A percentile compares a stretch with the other conserved stretches of the same genome.
These are phyloP conservation scores for Ephydatia muelleri DNA, from an alignment of 37 sponge, comb jelly and placozoan genomes.

Conservation along the genomic window DNA sequence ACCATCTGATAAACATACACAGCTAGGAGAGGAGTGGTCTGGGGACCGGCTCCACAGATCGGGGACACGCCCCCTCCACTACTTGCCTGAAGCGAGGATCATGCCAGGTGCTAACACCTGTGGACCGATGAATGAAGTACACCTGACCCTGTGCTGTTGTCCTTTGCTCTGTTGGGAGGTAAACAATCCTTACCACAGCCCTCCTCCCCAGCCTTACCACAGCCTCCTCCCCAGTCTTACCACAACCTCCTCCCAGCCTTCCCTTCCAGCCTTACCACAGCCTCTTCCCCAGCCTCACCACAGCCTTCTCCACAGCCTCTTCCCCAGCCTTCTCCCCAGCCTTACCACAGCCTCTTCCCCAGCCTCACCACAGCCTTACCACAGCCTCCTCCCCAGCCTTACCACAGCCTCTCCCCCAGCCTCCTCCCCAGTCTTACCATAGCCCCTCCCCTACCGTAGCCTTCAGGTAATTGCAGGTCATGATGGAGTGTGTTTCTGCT, in stretches of 20 bases:
- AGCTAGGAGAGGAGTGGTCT: neutral
- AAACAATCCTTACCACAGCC: no score
- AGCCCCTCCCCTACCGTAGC: slow-evolving; percentile 64
- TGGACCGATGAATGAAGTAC: slow-evolving; percentile 84
- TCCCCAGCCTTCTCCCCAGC: no score
- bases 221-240: no score
- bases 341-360: no score
- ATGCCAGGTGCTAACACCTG: slow-evolving; percentile 91
- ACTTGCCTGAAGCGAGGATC: slow-evolving; percentile 72
- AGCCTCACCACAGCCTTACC: no score
- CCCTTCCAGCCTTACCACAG: no score
- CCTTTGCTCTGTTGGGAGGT: slow-evolving; percentile 67
- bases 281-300: no score
- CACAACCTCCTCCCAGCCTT: no score
- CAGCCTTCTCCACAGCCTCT: no score
- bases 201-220: no score
- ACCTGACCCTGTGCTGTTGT: slow-evolving; percentile 88
- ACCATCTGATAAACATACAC: neutral
- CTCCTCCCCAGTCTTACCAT: neutral
- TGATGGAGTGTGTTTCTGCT: slow-evolving; percentile 69
- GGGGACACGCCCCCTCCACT: neutral
- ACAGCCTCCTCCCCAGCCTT: no score
- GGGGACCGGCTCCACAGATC: neutral
- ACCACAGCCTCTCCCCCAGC: neutral
- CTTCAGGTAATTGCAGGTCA: slow-evolving; percentile 79